Conservation (phyloP, 2,113 vertebrate species). For the Mormyrus lacerda region DNA sequence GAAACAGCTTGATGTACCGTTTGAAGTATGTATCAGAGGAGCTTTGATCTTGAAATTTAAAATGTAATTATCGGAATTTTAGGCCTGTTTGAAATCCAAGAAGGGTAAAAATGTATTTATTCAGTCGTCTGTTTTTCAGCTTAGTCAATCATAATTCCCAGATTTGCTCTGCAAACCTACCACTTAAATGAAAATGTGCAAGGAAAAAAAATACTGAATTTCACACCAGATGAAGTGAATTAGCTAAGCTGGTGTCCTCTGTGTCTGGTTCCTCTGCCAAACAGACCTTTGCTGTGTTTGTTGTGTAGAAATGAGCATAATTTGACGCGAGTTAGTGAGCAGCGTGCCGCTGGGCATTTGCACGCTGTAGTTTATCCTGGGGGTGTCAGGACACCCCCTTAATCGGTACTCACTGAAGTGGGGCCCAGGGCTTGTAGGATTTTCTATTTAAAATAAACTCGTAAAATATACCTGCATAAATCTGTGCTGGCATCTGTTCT, state of each 20-base stretch:
- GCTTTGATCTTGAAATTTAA: neutral
- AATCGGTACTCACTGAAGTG: neutral
- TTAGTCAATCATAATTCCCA: neutral
- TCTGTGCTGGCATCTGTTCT: neutral
- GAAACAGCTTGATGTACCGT: neutral
- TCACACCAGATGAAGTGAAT: neutral
- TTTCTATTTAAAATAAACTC: neutral
- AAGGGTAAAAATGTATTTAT: neutral
- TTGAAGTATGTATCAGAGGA: neutral
- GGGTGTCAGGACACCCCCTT: neutral
- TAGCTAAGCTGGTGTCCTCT: neutral
- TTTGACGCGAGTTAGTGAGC: neutral
- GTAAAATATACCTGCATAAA: neutral
- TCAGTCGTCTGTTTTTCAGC: neutral
- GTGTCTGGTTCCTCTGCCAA: neutral
- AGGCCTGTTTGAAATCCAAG: neutral
- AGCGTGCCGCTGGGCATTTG: neutral
- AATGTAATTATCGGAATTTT: neutral
- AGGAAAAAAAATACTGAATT: neutral
- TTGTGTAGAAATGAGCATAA: neutral
- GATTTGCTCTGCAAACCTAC: neutral
- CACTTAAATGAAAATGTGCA: neutral
- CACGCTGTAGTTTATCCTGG: neutral
- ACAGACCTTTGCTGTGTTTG: neutral
- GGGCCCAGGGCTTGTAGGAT: neutral